phyloP scores from a whole-genome alignment of 2,113 vertebrate genomes.

The Dicerorhinus sumatrensis region DNA sequence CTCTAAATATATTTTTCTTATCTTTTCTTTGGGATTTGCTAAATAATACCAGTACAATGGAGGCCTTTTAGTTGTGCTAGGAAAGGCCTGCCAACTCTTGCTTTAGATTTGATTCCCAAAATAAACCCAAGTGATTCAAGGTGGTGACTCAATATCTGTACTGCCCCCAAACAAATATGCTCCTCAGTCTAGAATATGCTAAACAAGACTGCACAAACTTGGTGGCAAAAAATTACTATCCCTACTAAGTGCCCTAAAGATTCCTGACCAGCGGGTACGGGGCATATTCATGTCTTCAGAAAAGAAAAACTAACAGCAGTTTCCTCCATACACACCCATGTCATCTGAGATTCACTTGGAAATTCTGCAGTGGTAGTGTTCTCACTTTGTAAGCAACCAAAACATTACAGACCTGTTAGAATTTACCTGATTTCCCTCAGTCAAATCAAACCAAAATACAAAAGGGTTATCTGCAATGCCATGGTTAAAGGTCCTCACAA shows the following conservation, averaged over 20 bases:
- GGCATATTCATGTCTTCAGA: background rate
- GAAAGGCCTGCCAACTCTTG: background rate
- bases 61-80: background rate
- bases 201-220: background rate
- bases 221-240: background rate
- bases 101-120: background rate
- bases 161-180: background rate
- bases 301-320: background rate
- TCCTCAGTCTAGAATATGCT: background rate
- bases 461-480: background rate
- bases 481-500: background rate
- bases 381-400: background rate
- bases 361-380: background rate
- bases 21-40: background rate
- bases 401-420: background rate
- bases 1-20: background rate
- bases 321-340: background rate
- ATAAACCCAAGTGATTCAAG: background rate
- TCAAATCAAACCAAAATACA: background rate
- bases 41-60: background rate
- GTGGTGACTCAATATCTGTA: background rate
- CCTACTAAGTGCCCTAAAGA: background rate
- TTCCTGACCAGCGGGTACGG: background rate
- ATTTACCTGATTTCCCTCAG: background rate
- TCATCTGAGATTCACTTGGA: background rate